Evolutionary conservation across 2,113 vertebrate species (phyloP).

Genomic region (Platycercus adscitus): DNA sequence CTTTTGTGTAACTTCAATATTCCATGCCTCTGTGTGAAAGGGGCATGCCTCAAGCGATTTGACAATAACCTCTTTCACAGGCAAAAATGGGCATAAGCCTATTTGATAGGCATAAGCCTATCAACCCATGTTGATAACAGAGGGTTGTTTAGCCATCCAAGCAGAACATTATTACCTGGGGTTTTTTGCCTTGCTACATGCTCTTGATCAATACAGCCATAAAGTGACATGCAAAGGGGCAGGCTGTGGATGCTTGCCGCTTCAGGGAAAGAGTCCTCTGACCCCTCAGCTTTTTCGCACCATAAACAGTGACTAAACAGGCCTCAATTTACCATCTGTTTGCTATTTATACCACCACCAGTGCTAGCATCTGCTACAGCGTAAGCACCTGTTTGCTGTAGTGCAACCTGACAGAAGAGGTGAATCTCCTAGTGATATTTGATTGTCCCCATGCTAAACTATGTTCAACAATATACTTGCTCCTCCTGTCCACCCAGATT

Average conservation of each 20-base stretch:
- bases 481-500: background rate
- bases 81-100: accelerated
- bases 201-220: background rate
- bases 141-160: background rate
- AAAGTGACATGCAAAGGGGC: background rate
- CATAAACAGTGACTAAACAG: background rate
- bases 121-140: accelerated
- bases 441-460: background rate
- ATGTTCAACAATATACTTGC: background rate
- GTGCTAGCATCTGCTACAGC: background rate
- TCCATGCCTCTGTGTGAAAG: background rate
- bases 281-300: background rate
- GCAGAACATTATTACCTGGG: background rate
- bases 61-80: background rate
- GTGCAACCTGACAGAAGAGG: background rate
- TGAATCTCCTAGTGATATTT: background rate
- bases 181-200: accelerated
- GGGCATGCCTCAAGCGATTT: background rate
- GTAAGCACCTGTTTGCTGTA: background rate
- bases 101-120: background rate
- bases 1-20: background rate
- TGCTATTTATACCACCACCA: background rate
- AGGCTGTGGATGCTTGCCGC: background rate
- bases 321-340: background rate
- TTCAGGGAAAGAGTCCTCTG: background rate